Conservation (phyloP, 2,113 vertebrate species). For the Pagrus major region DNA sequence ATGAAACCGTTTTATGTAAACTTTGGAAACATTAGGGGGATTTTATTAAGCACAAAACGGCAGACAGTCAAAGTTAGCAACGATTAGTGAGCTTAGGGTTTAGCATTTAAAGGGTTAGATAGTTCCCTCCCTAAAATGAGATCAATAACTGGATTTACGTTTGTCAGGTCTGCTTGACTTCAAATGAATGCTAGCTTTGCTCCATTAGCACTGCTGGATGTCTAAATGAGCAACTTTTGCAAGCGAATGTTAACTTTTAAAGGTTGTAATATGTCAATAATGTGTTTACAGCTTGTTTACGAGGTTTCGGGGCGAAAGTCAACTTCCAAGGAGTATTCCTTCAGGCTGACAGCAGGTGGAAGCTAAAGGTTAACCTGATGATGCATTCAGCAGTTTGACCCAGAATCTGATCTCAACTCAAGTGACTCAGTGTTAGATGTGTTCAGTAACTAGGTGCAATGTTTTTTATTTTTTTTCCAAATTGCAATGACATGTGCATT, state of each 20-base stretch:
- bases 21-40: too few relatives aligned
- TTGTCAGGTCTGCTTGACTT: too few relatives aligned
- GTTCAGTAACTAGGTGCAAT: conserved; percentile 15
- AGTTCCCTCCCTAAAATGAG: too few relatives aligned
- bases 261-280: neutral
- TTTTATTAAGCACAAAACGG: too few relatives aligned
- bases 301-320: neutral
- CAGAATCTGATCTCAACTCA: too few relatives aligned
- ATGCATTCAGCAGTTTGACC: conserved; percentile 13
- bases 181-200: too few relatives aligned
- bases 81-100: too few relatives aligned
- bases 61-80: too few relatives aligned
- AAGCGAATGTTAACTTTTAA: neutral
- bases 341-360: too few relatives aligned
- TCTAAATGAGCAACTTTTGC: neutral
- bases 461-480: neutral
- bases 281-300: neutral
- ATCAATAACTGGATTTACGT: too few relatives aligned
- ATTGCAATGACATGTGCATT: conserved; percentile 6
- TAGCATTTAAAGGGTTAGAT: too few relatives aligned
- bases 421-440: conserved; percentile 12
- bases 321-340: neutral
- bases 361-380: neutral
- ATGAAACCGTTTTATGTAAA: too few relatives aligned
- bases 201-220: neutral